Conservation (phyloP, 2,797 vertebrate species). For the Dryobates pubescens region DNA sequence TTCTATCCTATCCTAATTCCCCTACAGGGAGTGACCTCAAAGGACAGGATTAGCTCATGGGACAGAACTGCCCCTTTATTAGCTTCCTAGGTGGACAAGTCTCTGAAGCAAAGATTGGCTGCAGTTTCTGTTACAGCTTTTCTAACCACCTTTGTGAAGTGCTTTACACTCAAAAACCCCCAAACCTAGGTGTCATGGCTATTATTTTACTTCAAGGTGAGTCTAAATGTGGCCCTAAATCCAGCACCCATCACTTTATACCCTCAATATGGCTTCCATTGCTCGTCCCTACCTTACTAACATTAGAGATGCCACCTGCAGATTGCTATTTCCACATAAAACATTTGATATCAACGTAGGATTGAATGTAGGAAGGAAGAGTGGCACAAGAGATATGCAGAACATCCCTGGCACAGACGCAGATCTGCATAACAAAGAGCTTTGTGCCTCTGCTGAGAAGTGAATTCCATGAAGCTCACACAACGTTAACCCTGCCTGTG, state of each 20-base stretch:
- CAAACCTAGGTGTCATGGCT: not conserved
- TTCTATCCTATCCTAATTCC: not conserved
- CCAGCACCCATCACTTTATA: not conserved
- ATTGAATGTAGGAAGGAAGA: conserved; percentile 12
- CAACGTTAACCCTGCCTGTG: not conserved
- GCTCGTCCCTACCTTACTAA: not conserved
- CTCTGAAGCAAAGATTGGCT: not conserved
- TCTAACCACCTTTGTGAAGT: not conserved
- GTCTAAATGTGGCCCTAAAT: not conserved
- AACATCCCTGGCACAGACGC: not conserved
- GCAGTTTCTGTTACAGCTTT: not conserved
- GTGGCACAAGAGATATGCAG: not conserved
- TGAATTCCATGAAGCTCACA: not conserved
- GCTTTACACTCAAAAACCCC: not conserved
- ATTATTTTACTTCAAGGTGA: not conserved
- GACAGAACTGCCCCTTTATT: not conserved
- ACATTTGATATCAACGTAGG: not conserved
- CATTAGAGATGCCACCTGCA: not conserved
- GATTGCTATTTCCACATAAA: not conserved
- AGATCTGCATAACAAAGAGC: conserved; percentile 22
- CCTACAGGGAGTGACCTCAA: not conserved
- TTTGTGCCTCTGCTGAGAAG: not conserved
- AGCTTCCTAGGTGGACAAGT: not conserved
- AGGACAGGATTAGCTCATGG: not conserved
- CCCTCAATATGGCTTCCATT: not conserved